Conservation (phyloP, 2,888 invertebrate species). For the Orgyia antiqua region DNA sequence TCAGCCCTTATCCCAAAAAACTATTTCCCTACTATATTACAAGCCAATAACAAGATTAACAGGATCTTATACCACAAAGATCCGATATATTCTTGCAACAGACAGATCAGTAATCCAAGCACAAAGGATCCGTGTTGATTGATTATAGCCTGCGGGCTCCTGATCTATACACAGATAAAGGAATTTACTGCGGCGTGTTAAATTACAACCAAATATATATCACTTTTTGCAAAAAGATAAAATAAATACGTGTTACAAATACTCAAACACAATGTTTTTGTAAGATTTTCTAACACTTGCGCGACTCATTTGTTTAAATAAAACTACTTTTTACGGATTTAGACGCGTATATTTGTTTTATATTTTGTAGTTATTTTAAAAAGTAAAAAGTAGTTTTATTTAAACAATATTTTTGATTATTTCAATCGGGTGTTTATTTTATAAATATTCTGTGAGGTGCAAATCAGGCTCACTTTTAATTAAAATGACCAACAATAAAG, state of each 20-base stretch:
- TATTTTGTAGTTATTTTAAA: too few relatives aligned
- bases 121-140: slow-evolving; percentile 21
- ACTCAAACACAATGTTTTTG: too few relatives aligned
- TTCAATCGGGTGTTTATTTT: too few relatives aligned
- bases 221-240: background rate
- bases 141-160: slow-evolving; percentile 23
- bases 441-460: too few relatives aligned
- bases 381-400: too few relatives aligned
- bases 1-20: background rate
- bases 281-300: too few relatives aligned
- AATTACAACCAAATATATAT: slow-evolving; percentile 1
- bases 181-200: slow-evolving; percentile 2
- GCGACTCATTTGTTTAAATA: too few relatives aligned
- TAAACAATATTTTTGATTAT: too few relatives aligned
- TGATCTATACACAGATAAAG: slow-evolving; percentile 6
- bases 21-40: slow-evolving; percentile 3
- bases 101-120: slow-evolving; percentile 13
- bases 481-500: too few relatives aligned
- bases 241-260: background rate
- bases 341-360: too few relatives aligned
- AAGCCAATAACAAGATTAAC: slow-evolving; percentile 10
- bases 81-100: slow-evolving; percentile 4
- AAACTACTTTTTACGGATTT: too few relatives aligned
- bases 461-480: too few relatives aligned
- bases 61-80: slow-evolving; percentile 5